Evolutionary conservation across 2,113 vertebrate species (phyloP).

Genomic region (Todiramphus saurophagus): DNA sequence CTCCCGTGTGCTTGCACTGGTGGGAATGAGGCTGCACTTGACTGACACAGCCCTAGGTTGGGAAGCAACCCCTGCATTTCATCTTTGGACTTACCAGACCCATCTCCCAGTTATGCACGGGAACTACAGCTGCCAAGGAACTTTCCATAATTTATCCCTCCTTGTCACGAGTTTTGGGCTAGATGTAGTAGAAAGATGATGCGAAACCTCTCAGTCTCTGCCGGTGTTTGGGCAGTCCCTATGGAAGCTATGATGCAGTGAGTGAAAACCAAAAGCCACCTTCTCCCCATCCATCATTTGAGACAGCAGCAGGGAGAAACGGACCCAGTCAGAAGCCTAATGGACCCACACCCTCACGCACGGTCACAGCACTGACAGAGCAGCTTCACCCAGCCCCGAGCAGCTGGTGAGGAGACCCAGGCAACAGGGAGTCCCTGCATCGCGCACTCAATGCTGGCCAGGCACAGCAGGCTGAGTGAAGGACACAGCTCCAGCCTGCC

Average conservation of each 20-base stretch:
- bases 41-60: fast-evolving
- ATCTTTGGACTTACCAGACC: neutral
- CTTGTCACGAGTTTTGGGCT: neutral
- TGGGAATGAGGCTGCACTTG: neutral
- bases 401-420: neutral
- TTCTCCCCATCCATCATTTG: neutral
- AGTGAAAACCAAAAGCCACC: neutral
- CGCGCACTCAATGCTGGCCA: neutral
- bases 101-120: fast-evolving
- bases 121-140: fast-evolving
- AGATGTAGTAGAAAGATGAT: neutral
- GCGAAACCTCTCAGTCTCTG: neutral
- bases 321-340: fast-evolving
- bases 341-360: neutral
- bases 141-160: neutral
- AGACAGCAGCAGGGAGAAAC: neutral
- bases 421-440: neutral
- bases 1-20: fast-evolving
- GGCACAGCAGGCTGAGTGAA: neutral
- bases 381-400: neutral
- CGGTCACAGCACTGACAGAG: neutral
- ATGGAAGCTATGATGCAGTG: neutral
- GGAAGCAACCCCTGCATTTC: neutral
- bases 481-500: neutral
- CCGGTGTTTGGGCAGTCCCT: neutral